These are phyloP conservation scores for Myotis davidii DNA, from an alignment of 2,113 vertebrate genomes.

Conservation along the genomic window DNA sequence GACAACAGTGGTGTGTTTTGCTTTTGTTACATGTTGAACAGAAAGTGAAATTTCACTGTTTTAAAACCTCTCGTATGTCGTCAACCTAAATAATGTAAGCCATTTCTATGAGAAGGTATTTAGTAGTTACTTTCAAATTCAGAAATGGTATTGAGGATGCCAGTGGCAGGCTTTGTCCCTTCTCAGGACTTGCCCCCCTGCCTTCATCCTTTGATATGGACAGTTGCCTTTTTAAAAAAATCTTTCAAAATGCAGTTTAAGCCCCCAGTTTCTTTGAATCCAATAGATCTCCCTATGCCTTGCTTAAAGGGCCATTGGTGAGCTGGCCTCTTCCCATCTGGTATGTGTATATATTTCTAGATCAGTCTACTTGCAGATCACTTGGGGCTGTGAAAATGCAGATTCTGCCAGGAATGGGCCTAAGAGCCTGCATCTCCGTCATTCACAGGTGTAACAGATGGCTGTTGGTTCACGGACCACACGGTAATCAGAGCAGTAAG, in stretches of 20 bases:
- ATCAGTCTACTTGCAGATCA: background rate
- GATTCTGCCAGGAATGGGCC: background rate
- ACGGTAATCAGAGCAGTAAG: background rate
- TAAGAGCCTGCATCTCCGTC: background rate
- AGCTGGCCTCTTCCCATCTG: background rate
- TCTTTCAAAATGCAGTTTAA: background rate
- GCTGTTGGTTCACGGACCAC: background rate
- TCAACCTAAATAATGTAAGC: background rate
- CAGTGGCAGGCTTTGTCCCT: background rate
- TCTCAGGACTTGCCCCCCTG: background rate
- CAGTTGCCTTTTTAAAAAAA: background rate
- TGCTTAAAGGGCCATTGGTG: background rate
- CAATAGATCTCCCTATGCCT: background rate
- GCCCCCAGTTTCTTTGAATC: background rate
- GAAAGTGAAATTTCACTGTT: constrained; percentile 23
- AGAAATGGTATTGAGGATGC: background rate
- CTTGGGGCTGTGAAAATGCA: background rate
- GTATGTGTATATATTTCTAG: background rate
- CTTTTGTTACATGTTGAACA: background rate
- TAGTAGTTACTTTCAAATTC: background rate
- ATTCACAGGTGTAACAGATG: background rate
- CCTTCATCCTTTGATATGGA: background rate
- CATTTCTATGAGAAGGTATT: background rate
- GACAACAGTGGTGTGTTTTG: background rate
- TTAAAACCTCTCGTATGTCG: background rate